Conservation (phyloP, 37 sponge, comb jelly and placozoan genomes). For the Aplysina aerophoba region DNA sequence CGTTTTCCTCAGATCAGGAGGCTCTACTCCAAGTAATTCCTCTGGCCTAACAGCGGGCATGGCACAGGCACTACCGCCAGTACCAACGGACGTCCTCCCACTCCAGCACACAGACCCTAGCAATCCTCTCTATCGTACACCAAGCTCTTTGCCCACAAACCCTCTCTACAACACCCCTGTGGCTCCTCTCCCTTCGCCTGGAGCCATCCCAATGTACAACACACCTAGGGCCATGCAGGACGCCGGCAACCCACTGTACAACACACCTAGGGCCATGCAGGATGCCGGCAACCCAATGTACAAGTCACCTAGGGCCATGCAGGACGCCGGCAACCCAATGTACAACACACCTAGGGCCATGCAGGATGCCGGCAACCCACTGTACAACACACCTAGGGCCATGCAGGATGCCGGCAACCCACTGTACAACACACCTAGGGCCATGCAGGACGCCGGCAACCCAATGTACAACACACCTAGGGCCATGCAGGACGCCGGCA, state of each 20-base stretch:
- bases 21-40: too few species aligned
- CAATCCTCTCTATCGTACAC: too few species aligned
- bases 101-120: too few species aligned
- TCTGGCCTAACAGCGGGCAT: too few species aligned
- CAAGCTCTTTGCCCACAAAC: neutral
- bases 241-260: slow-evolving; percentile 13
- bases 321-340: neutral
- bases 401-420: neutral
- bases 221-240: neutral
- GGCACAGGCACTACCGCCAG: too few species aligned
- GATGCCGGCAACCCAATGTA: neutral
- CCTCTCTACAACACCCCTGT: slow-evolving; percentile 9
- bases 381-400: neutral
- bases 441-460: neutral
- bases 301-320: neutral
- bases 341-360: neutral
- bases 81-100: too few species aligned
- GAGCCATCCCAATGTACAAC: neutral
- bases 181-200: neutral
- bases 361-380: neutral
- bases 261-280: neutral
- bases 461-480: neutral
- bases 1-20: too few species aligned
- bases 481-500: neutral
- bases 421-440: neutral